Evolutionary conservation across 2,888 invertebrate species (phyloP), one percentile per base, ranked within the genome.

Genomic region (Kryphioiulus occultus): DNA sequence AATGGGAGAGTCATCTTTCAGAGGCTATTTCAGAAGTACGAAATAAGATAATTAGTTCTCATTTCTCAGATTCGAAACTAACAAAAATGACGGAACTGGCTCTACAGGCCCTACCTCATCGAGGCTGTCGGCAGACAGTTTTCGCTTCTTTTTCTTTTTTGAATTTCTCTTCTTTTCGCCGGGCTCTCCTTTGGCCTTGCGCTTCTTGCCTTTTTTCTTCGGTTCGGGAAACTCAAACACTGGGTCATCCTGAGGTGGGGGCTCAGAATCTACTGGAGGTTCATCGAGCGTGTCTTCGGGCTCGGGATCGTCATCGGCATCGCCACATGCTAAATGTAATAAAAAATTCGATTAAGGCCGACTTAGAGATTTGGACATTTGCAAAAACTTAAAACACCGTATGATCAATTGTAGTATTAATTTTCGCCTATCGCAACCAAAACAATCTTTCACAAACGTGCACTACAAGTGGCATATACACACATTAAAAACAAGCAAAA

Each of bases 161-260:
- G 96, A 89, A 85, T 90, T 96, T 94, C 96, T 97, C 92, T 96
- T 95, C 94, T 97, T 97, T 88, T 96, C 96, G 92, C 91, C 91
- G n/a, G 85, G 86, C 87, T 97, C 97, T 90, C 97, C 96, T 90
- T 95, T 94, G 87, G 95, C 96, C 93, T 97, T 98, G 91, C 98
- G 94, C 92, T 98, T 98, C 92, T 98, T 98, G 35, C 97, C 97
- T 91, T 92, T 92, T 89, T 98, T 97, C 91, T 98, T 98, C 35
- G 88, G 88, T 47, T 90, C 90, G 3, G 89, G 87, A n/a, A 87
- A 87, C n/a, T 84, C 84, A 17, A 84, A 84, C 15, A 84, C 84
- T 0, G 88, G 82, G 12, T 87, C 87, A 35, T 86, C 86, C 12
- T 84, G 42, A 44, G 30, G 42, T 9, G 44, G 85, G 17, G 85